Percentiles rank a stretch among this genome's conserved stretches.
Evolutionary conservation across 2,888 invertebrate species (phyloP).

Genomic region (Pristionchus arcanus): DNA sequence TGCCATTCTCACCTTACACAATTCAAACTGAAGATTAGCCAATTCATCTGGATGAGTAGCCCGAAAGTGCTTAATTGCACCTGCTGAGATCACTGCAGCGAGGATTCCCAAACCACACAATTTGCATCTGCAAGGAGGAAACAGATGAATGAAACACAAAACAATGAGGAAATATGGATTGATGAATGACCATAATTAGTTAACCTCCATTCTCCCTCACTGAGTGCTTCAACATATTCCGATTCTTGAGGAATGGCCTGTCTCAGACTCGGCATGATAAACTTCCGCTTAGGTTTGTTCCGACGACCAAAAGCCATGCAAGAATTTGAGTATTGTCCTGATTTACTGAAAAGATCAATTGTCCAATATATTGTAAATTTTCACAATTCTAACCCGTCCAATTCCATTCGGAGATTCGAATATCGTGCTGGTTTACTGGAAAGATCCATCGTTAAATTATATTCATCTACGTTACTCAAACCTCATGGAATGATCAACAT

Average conservation of each 20-base stretch:
- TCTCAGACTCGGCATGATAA: constrained; percentile 75
- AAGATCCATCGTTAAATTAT: too few relatives aligned
- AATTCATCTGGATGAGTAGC: constrained; percentile 69
- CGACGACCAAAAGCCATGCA: constrained; percentile 73
- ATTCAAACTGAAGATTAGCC: constrained; percentile 75
- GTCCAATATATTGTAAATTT: too few relatives aligned
- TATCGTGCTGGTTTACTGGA: too few relatives aligned
- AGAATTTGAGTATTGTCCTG: constrained; percentile 69
- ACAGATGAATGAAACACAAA: background rate
- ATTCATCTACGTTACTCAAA: too few relatives aligned
- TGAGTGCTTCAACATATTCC: constrained; percentile 70
- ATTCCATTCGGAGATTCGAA: too few relatives aligned
- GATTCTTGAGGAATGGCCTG: constrained; percentile 74
- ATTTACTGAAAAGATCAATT: constrained; percentile 18
- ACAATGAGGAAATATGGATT: too few relatives aligned
- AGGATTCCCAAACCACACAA: constrained; percentile 69
- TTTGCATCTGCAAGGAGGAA: constrained; percentile 62
- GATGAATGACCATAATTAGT: background rate
- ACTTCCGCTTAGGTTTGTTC: constrained; percentile 76
- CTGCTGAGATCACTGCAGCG: constrained; percentile 74
- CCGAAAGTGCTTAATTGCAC: constrained; percentile 75
- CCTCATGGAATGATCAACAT: too few relatives aligned
- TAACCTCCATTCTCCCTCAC: constrained; percentile 75
- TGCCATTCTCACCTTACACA: constrained; percentile 70
- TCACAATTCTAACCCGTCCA: too few relatives aligned